Evolutionary conservation across 2,888 invertebrate species (phyloP), one percentile per base, ranked within the genome.

Genomic region (Drepana falcataria): DNA sequence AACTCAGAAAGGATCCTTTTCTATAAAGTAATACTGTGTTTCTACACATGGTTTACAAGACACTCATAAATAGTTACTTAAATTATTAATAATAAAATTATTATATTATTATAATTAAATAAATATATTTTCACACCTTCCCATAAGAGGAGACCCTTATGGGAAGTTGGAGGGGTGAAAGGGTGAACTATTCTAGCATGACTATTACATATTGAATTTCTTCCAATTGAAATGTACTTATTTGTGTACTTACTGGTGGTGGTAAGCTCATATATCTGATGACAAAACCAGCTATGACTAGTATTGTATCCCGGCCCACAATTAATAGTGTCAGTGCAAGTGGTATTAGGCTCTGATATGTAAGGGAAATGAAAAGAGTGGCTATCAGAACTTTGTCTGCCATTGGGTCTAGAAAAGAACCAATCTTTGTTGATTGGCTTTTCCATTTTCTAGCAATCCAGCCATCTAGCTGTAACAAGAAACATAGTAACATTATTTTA

Each of bases 301-400:
- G 91, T 47, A 94, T 92, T 7, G 95, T 89, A 91, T 99, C 99
- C 67, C 99, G 92, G 9, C 94, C 92, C 7, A 99, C 92, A 54
- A 99, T 97, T 52, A 98, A 90, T 33, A 94, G 92, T 2, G 98
- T 97, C 51, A 97, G 84, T 56, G 94, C 91, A 48, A 96, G 80
- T 49, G 99, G 99, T 77, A 99, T 95, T 54, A 98, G 87, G 61
- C 94, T 94, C 57, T 95, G 95, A 84, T 95, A 96, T 33, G 98
- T 96, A 59, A 99, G 91, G 0, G 97, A 94, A 53, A 98, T 87
- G 73, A 98, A 98, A 55, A 99, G 87, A 1, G 96, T 96, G 7
- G 96, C 97, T 64, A 99, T 95, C 2, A 99, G 92, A 47, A 99
- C 92, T 91, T 99, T 99, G 82, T 99, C 99, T 2, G 99, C 99